Evolutionary conservation across 2,888 invertebrate species (phyloP), one percentile per base, ranked within the genome.

Genomic region (Cabera pusaria): DNA sequence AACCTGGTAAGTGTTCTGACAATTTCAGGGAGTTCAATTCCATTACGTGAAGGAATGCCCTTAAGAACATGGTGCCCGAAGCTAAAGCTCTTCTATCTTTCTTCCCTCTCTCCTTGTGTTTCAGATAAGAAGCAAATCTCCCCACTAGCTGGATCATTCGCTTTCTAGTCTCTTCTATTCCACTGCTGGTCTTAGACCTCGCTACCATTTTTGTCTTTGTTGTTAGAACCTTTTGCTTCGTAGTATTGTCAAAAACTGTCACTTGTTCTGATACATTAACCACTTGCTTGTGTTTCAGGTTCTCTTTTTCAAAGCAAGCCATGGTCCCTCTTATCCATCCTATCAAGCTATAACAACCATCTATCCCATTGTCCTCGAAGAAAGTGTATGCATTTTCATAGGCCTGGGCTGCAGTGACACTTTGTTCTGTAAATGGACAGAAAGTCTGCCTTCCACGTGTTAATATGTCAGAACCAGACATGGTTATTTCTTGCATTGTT

Each of bases 31-130:
- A 29, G 1, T 38, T 34, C 0, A 19, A n/a, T 20, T 44, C 43
- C 2, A 43, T 41, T 0, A 47, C 26, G 2, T 45, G 33, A 3
- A 49, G 6, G 18, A 46, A 42, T 0, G 29, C 6, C 2, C 40
- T 12, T 0, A 47, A 5, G 0, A 46, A 6, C 29, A 40, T 37
- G 0, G 40, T 49, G 1, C 26, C 47, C 0, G 49, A 49, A 0
- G 49, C 45, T 20, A 48, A 47, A 0, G 41, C 49, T 18, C 49
- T 33, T 18, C 52, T 23, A 2, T 49, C 49, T 10, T 47, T 45
- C 18, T 52, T 52, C 0, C 47, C 47, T 7, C 45, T 29, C 24
- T 52, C 48, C n/a, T 27, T 27, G 17, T 17, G 27, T 9, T 27
- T 27, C 0, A 14, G 3, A 16, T 14, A 25, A 4, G 9, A 21